phyloP scores from a whole-genome alignment of 2,113 vertebrate genomes.

The Osmerus eperlanus region DNA sequence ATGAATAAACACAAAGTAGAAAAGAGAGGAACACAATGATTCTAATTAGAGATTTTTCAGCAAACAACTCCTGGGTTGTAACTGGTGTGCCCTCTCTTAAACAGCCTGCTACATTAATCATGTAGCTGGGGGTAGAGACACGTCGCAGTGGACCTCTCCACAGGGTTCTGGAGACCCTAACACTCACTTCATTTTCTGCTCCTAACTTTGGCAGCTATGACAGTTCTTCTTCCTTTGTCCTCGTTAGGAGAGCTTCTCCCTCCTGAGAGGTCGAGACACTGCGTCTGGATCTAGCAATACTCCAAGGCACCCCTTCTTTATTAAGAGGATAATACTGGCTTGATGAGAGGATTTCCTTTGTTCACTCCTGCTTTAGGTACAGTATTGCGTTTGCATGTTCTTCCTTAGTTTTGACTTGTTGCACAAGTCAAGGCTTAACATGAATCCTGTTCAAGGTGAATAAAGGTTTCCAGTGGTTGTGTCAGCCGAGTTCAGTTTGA shows the following conservation, averaged over 20 bases:
- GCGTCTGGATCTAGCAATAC: not conserved
- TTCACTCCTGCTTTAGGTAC: no score
- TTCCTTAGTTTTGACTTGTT: not conserved
- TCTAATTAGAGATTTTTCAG: slow-evolving; percentile 62
- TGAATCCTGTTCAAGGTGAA: slow-evolving; percentile 32
- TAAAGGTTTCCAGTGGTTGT: slow-evolving; percentile 45
- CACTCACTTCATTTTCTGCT: slow-evolving; percentile 4
- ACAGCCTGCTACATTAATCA: slow-evolving; percentile 45
- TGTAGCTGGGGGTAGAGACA: slow-evolving; percentile 13
- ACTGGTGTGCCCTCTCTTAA: slow-evolving; percentile 40
- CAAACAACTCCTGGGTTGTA: slow-evolving; percentile 27
- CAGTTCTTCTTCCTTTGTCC: slow-evolving; percentile 12
- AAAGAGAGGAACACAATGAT: slow-evolving; percentile 28
- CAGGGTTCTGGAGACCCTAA: slow-evolving; percentile 2
- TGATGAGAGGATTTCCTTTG: no score
- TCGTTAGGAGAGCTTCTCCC: not conserved
- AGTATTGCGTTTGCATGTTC: no score
- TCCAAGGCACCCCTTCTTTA: no score
- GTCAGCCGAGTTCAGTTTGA: slow-evolving; percentile 49
- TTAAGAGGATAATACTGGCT: no score
- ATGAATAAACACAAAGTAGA: slow-evolving; percentile 32
- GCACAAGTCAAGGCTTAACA: slow-evolving; percentile 35
- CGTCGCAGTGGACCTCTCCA: slow-evolving; percentile 10
- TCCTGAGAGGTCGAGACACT: not conserved
- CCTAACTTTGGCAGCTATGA: slow-evolving; percentile 16